Evolutionary conservation across 2,113 vertebrate genomes (phyloP), one percentile per base, ranked within the genome.

Genomic region (Oncorhynchus masou): DNA sequence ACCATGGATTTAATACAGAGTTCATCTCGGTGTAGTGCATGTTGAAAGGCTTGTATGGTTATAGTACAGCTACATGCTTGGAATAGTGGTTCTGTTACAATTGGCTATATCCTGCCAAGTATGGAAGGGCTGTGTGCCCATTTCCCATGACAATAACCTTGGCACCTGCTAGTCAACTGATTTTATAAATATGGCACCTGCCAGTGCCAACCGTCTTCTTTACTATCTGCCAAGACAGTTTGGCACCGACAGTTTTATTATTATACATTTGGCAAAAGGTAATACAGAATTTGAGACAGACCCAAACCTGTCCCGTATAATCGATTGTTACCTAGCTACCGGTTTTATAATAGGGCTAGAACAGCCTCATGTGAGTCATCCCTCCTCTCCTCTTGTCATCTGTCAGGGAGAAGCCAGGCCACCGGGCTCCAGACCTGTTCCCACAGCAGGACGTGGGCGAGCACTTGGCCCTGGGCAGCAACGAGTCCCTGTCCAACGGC

Each of bases 381-480:
- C 57, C 57, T 13, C 31, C 13, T 31, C 24, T 39, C 74, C 19
- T 11, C 20, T 57, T 54, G 12, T 73, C 20, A 6, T 80, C 25
- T 31, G 24, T 25, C 79, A 94, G 93, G 84, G 92, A 94, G 77
- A 87, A 85, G 5, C 70, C 80, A 0, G 80, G 73, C 59, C 76
- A 80, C 70, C 81, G 81, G 0, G 85, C 86, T 5, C 92, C 86
- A 0, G 95, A 96, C 84, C 94, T 91, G 0, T 93, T 95, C 86
- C 95, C 91, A 0, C 95, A 97, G 89, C 89, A 93, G 69, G 96
- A 95, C 73, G 96, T 95, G 71, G 94, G 94, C 0, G 95, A 97
- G 85, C 94, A 92, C 1, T 89, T 96, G 89, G 95, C 95, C 2
- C 90, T 94, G 88, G 95, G 59, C 79, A 96, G 95, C 86, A 94